Evolutionary conservation across 2,113 vertebrate genomes (phyloP).

Genomic region (Malaclemys terrapin): DNA sequence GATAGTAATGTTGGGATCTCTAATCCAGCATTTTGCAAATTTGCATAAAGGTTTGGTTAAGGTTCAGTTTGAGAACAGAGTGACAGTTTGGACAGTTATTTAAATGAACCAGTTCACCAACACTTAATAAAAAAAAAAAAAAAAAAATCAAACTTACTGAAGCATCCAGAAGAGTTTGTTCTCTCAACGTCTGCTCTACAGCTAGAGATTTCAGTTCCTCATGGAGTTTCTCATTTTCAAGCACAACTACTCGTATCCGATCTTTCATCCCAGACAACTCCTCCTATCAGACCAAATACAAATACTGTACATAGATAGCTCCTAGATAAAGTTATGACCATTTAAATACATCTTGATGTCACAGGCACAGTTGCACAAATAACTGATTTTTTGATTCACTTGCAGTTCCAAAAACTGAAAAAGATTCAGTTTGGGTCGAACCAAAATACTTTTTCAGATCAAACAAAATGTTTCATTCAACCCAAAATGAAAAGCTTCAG

Average conservation of each 20-base stretch:
- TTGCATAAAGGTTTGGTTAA: not conserved
- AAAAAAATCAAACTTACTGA: slow-evolving; percentile 74
- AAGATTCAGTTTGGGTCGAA: not conserved
- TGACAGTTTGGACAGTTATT: not conserved
- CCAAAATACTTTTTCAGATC: not conserved
- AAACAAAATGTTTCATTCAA: not conserved
- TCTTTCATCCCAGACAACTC: slow-evolving; percentile 90
- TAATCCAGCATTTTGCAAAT: not conserved
- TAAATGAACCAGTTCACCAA: not conserved
- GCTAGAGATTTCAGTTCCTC: slow-evolving; percentile 82
- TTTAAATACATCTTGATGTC: not conserved
- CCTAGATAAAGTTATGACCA: not conserved
- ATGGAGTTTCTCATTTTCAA: slow-evolving; percentile 91
- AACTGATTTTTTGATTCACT: not conserved
- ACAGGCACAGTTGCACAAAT: not conserved
- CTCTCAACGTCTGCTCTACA: slow-evolving; percentile 79
- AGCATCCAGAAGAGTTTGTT: slow-evolving; percentile 79
- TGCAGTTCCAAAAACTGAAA: not conserved
- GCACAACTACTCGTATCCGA: slow-evolving; percentile 82
- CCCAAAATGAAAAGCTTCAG: not conserved
- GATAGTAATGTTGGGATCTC: not conserved
- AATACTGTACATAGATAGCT: not conserved
- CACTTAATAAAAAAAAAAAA: not conserved
- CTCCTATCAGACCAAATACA: slow-evolving; percentile 81
- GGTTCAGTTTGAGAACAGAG: accelerated